Evolutionary conservation across 2,888 invertebrate genomes (phyloP).

Genomic region (Toxonevra muliebris): DNA sequence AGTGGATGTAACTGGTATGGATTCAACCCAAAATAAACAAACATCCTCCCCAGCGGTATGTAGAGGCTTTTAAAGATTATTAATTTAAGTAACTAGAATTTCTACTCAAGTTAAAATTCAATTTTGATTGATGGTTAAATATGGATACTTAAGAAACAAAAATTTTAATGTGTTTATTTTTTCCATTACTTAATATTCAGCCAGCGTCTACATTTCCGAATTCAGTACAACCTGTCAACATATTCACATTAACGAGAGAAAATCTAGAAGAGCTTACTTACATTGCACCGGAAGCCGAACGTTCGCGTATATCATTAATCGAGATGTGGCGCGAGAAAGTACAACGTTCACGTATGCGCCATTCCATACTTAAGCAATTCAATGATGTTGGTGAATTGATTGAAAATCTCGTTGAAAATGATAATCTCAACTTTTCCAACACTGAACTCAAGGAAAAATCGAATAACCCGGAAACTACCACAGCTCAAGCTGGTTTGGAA

Average conservation of each 20-base stretch:
- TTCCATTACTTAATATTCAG: background rate
- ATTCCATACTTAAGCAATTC: slow-evolving; percentile 53
- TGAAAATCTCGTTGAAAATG: slow-evolving; percentile 49
- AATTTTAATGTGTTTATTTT: background rate
- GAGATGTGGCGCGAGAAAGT: slow-evolving; percentile 62
- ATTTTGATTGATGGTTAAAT: no score
- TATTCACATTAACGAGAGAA: slow-evolving; percentile 57
- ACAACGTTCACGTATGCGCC: slow-evolving; percentile 53
- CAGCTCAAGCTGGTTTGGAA: slow-evolving; percentile 34
- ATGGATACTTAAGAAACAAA: no score
- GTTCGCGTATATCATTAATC: slow-evolving; percentile 54
- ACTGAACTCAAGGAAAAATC: slow-evolving; percentile 39
- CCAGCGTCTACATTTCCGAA: background rate
- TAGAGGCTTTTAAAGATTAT: no score
- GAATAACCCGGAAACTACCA: slow-evolving; percentile 25
- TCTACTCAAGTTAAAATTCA: no score
- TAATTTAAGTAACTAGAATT: no score
- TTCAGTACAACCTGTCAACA: slow-evolving; percentile 46
- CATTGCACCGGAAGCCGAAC: slow-evolving; percentile 38
- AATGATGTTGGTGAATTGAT: slow-evolving; percentile 55
- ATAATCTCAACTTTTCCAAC: slow-evolving; percentile 56
- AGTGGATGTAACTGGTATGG: background rate
- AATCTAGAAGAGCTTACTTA: slow-evolving; percentile 54
- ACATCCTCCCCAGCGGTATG: background rate
- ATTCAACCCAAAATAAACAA: background rate